phyloP scores from a whole-genome alignment of 2,113 vertebrate genomes.

The Dipodomys ordii region DNA sequence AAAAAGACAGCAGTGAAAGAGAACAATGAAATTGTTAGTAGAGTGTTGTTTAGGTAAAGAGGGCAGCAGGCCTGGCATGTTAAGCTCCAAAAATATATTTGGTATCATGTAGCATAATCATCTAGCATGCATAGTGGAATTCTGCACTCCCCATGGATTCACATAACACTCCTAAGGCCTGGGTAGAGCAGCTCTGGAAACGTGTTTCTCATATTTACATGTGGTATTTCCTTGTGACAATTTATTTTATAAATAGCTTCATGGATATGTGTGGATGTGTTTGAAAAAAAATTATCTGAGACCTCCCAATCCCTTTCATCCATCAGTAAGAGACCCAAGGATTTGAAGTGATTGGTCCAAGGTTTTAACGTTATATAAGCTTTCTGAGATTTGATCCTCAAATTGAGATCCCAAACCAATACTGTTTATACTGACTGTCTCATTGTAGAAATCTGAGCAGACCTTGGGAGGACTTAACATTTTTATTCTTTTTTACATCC shows the following conservation, averaged over 20 bases:
- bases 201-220: no score
- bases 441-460: neutral
- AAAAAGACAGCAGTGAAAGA: conserved; percentile 16
- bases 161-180: neutral
- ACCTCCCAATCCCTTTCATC: neutral
- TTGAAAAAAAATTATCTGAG: conserved; percentile 12
- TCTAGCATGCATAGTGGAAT: neutral
- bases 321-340: conserved; percentile 12
- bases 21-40: neutral
- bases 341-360: conserved; percentile 5
- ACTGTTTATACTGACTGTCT: neutral
- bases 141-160: neutral
- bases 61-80: neutral
- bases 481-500: neutral
- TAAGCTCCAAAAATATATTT: neutral
- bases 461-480: neutral
- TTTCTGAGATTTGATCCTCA: conserved; percentile 33
- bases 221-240: neutral
- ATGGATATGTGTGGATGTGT: neutral
- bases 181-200: neutral
- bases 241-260: conserved; percentile 44
- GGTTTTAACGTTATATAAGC: neutral
- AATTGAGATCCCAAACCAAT: neutral
- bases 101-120: neutral
- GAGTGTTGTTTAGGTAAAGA: conserved; percentile 1